A percentile compares a stretch with the other conserved stretches of the same genome.
Conservation (phyloP, 2,113 vertebrate species). For the Suricata suricatta region DNA sequence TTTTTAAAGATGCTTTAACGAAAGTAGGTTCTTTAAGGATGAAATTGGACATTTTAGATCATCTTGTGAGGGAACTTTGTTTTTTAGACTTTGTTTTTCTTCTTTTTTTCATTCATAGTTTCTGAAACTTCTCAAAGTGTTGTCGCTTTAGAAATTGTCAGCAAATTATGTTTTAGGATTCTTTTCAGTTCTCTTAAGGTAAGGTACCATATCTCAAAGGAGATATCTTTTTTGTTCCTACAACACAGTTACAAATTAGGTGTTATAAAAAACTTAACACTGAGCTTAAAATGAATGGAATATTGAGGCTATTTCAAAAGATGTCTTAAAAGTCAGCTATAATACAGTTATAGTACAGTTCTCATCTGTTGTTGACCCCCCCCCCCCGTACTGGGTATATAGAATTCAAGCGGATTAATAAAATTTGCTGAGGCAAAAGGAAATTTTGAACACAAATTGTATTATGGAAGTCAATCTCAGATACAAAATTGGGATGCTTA, state of each 20-base stretch:
- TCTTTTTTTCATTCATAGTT: not conserved
- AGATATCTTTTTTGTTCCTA: conserved; percentile 10
- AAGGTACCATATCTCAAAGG: not conserved
- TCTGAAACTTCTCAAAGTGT: not conserved
- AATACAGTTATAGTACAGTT: not conserved
- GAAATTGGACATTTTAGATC: conserved; percentile 24
- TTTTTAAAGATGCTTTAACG: conserved; percentile 60
- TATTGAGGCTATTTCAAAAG: conserved; percentile 33
- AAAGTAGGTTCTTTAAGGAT: conserved; percentile 3
- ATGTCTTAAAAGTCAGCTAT: not conserved
- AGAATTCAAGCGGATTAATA: not conserved
- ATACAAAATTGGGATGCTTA: not conserved
- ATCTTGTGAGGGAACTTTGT: conserved; percentile 29
- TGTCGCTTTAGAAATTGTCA: conserved; percentile 10
- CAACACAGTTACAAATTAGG: not conserved
- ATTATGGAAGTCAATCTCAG: not conserved
- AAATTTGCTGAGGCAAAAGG: not conserved
- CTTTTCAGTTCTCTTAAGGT: conserved; percentile 44
- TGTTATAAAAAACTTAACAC: conserved; percentile 8
- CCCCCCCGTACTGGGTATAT: rapidly evolving
- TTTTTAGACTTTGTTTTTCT: conserved; percentile 22
- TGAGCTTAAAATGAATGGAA: conserved; percentile 14
- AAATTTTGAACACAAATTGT: not conserved
- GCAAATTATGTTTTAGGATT: conserved; percentile 55
- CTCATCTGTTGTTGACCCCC: not conserved